Base-by-base conservation (phyloP, 2,797 vertebrate species). In the Myotis pilosus region DNA sequence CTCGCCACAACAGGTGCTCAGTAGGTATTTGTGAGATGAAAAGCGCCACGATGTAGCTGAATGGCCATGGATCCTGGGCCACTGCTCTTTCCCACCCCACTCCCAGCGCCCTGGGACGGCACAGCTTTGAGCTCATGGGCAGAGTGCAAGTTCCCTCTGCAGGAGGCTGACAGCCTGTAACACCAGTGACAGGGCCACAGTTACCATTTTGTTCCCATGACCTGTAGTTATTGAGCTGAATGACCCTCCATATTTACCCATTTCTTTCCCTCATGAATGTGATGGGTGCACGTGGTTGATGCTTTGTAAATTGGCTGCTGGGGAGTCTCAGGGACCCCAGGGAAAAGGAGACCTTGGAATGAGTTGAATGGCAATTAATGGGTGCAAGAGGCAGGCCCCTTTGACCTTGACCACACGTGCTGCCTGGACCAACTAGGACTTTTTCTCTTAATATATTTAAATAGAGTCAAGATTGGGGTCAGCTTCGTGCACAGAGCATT, bases 391-490 rank as follows among this genome's bases (percentile, higher is more conserved):
- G 53, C 87, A 57, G 69, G 47, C 84, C 51, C 44, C 53, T 11
- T 64, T 93, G 53, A 68, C 91, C 13, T 94, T 95, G 64, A 72
- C 87, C 2, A 1, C 8, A 3, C 47, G 19, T 17, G 17, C 55
- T 60, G 44, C 0, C 64, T 23, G 72, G 51, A 72, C n/a, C 86
- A 88, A 30, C 4, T 68, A 64, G 49, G 91, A 71, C 44, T 62
- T 95, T 93, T 86, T 90, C 47, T 82, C 36, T 91, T 92, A 89
- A 90, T 64, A 13, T 72, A 92, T 97, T 96, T 95, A 96, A 97
- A 93, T 78, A 68, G 71, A 96, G 89, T 76, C 91, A 91, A 57
- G 94, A 96, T 94, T 85, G 72, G 91, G 95, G 86, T 87, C 97
- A 96, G 89, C 84, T 92, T 44, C 72, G 74, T 66, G 64, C 71